Conservation (phyloP, 2,113 vertebrate species). For the Vicugna pacos region DNA sequence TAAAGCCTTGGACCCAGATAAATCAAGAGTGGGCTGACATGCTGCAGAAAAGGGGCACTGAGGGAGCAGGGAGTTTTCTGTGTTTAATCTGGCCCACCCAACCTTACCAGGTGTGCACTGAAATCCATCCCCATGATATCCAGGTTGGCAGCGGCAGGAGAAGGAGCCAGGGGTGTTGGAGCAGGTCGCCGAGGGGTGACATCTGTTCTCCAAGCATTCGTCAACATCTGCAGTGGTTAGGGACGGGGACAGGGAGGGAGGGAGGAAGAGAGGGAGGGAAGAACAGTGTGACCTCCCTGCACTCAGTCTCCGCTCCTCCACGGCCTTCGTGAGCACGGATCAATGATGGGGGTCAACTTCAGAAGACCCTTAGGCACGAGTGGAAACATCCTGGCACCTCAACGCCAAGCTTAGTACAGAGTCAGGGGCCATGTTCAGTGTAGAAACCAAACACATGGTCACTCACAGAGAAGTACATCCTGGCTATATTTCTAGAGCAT, state of each 20-base stretch:
- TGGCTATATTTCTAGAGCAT: background rate
- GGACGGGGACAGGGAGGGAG: background rate
- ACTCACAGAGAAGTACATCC: background rate
- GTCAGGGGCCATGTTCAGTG: background rate
- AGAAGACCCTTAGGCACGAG: background rate
- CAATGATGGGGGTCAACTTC: background rate
- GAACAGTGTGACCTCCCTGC: conserved; percentile 6
- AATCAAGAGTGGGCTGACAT: background rate
- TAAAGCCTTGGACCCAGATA: background rate
- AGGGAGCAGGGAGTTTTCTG: background rate
- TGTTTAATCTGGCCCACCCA: background rate
- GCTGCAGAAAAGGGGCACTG: background rate
- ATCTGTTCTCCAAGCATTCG: conserved; percentile 90
- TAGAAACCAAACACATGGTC: background rate
- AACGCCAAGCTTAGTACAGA: background rate
- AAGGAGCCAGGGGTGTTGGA: conserved; percentile 91
- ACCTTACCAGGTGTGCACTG: conserved; percentile 89
- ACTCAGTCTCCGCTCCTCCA: background rate
- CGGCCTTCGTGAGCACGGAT: fast-evolving
- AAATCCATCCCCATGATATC: conserved; percentile 92
- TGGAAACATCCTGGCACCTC: background rate
- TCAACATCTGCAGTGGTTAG: conserved; percentile 87
- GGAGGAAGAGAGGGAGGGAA: background rate
- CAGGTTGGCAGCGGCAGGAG: conserved; percentile 90
- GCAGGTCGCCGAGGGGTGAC: conserved; percentile 90